These are phyloP conservation scores for Ischnura elegans DNA, from an alignment of 2,888 invertebrate genomes.

Conservation along the genomic window DNA sequence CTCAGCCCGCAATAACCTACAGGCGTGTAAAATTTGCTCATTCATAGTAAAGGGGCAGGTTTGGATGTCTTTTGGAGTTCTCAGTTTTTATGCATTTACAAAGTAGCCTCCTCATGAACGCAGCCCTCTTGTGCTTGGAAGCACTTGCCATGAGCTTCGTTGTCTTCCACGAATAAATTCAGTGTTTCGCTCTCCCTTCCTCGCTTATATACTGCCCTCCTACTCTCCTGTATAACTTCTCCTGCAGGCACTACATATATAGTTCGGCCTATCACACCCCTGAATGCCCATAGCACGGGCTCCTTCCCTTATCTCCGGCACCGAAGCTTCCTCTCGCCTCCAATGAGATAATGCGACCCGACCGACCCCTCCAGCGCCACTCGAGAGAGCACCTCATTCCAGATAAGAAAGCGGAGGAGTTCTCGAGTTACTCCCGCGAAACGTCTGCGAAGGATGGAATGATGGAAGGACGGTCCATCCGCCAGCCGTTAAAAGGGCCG, in stretches of 20 bases:
- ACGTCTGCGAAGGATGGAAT: background rate
- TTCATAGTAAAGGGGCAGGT: too few species aligned
- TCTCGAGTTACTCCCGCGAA: background rate
- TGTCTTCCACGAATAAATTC: too few species aligned
- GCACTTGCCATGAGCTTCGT: too few species aligned
- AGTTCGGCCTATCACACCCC: background rate
- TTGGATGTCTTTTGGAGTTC: too few species aligned
- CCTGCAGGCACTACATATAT: constrained; percentile 42
- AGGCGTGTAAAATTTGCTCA: too few species aligned
- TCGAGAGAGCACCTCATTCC: background rate
- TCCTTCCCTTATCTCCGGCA: background rate
- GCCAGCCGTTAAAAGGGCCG: background rate
- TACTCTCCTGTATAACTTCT: background rate
- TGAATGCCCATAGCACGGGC: background rate
- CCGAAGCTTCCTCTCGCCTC: background rate
- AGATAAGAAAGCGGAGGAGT: background rate
- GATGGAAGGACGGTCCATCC: background rate
- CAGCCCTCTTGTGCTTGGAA: too few species aligned
- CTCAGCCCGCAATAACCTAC: too few species aligned
- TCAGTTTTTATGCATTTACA: too few species aligned
- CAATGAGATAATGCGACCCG: background rate
- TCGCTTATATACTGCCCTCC: background rate
- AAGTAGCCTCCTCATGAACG: too few species aligned
- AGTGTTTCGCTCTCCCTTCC: too few species aligned
- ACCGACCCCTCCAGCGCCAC: background rate